These are phyloP conservation scores for Thamnaconus septentrionalis DNA, from an alignment of 2,113 vertebrate species.

Conservation along the genomic window DNA sequence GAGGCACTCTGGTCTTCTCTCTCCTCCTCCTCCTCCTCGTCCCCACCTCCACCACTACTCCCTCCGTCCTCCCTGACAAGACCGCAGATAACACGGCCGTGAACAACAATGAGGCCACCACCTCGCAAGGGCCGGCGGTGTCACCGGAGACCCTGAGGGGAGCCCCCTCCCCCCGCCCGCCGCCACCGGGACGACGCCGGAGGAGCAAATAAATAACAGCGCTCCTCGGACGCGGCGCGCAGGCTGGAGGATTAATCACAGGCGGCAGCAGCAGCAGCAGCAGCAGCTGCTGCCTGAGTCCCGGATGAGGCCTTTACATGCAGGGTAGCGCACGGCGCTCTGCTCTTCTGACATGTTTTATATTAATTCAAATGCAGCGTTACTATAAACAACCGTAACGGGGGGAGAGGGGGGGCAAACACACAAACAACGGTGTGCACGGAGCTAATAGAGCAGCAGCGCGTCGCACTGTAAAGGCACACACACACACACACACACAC, in stretches of 20 bases:
- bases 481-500: neutral
- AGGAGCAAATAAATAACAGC: slow-evolving; percentile 61
- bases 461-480: slow-evolving; percentile 42
- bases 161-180: slow-evolving; percentile 11
- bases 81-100: slow-evolving; percentile 53
- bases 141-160: slow-evolving; percentile 37
- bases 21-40: neutral
- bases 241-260: slow-evolving; percentile 57
- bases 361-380: slow-evolving; percentile 4
- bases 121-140: slow-evolving; percentile 23
- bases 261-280: neutral
- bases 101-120: slow-evolving; percentile 41
- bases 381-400: neutral
- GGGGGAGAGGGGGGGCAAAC: too few relatives aligned
- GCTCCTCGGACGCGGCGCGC: slow-evolving; percentile 36
- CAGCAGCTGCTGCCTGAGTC: too few relatives aligned
- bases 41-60: neutral
- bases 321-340: neutral
- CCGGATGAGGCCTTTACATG: too few relatives aligned
- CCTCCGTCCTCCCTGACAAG: slow-evolving; percentile 46
- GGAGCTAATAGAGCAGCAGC: slow-evolving; percentile 13
- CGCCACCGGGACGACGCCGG: slow-evolving; percentile 20
- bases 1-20: slow-evolving; percentile 9
- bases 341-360: slow-evolving; percentile 1
- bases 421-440: too few relatives aligned